phyloP scores from a whole-genome alignment of 2,113 vertebrate genomes.

The Halcyon senegalensis region DNA sequence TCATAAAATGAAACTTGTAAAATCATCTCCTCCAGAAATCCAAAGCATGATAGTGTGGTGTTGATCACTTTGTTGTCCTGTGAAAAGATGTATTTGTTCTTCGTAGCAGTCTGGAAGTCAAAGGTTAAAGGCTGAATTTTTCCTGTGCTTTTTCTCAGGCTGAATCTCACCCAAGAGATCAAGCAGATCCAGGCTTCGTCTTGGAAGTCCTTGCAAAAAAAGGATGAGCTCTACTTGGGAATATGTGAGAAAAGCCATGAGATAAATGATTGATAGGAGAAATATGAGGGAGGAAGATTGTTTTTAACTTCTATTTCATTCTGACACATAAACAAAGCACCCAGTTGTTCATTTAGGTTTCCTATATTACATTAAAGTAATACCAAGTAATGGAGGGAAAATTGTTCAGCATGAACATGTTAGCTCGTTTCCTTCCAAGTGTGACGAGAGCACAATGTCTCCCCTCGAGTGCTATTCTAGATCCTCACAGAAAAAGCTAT shows the following conservation, averaged over 20 bases:
- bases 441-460: background rate
- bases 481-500: background rate
- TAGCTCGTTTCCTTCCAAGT: background rate
- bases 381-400: background rate
- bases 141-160: conserved; percentile 1
- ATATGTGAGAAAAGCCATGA: background rate
- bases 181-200: background rate
- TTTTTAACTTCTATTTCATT: background rate
- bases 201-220: background rate
- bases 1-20: background rate
- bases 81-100: conserved; percentile 28
- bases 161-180: conserved; percentile 1
- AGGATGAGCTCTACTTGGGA: background rate
- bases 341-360: background rate
- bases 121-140: conserved; percentile 38
- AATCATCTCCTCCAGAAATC: background rate
- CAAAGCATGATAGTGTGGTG: background rate
- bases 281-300: background rate
- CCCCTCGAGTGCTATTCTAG: background rate
- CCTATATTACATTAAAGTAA: background rate
- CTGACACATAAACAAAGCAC: background rate
- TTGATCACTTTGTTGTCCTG: background rate
- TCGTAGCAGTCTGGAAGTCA: background rate
- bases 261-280: background rate
- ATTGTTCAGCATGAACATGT: accelerated